Percentiles rank a stretch among this genome's conserved stretches.
Evolutionary conservation across 2,113 vertebrate genomes (phyloP).

Genomic region (Cairina moschata): DNA sequence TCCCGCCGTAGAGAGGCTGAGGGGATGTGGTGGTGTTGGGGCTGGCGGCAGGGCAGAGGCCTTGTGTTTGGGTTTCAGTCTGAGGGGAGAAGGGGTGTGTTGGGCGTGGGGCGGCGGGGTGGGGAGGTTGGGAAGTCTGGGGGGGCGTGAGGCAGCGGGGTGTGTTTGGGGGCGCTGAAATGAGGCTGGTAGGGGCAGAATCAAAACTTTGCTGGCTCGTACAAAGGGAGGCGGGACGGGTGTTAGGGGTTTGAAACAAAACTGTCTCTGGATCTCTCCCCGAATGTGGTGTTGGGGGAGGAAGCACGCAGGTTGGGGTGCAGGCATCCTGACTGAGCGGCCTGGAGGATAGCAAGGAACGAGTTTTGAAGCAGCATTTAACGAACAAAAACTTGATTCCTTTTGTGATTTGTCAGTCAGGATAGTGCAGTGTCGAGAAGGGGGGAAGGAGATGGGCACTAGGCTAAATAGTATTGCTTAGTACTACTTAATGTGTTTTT

Average conservation of each 20-base stretch:
- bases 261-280: background rate
- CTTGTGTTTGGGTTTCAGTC: background rate
- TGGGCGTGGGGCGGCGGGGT: fast-evolving
- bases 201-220: background rate
- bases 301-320: background rate
- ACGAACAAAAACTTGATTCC: background rate
- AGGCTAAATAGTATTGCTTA: background rate
- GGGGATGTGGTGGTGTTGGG: background rate
- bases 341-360: background rate
- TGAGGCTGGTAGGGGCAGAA: background rate
- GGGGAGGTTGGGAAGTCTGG: background rate
- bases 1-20: background rate
- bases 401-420: fast-evolving
- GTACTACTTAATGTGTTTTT: background rate
- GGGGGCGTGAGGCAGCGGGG: too few relatives aligned
- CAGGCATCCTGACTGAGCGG: background rate
- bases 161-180: too few relatives aligned
- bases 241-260: background rate
- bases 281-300: background rate
- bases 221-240: background rate
- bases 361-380: background rate
- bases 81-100: background rate
- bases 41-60: background rate
- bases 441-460: background rate
- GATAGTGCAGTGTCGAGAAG: fast-evolving